These are phyloP conservation scores for Bombus ignitus DNA, from an alignment of 1,140 invertebrate genomes.

Conservation along the genomic window DNA sequence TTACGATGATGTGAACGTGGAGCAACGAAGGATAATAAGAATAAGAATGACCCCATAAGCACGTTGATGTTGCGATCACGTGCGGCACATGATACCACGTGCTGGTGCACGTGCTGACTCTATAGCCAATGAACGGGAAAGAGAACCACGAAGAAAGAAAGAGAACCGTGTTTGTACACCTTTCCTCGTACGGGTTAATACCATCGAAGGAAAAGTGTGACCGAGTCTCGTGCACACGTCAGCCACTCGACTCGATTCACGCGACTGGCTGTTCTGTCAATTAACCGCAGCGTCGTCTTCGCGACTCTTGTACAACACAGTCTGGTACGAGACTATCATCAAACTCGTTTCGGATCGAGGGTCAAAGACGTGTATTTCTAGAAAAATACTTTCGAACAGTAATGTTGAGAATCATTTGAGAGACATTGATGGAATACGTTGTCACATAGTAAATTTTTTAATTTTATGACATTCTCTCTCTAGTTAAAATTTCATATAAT, in stretches of 20 bases:
- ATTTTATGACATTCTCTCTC: no score
- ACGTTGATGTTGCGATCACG: conserved; percentile 70
- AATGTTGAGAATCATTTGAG: background rate
- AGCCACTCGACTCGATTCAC: conserved; percentile 69
- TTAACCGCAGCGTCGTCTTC: conserved; percentile 63
- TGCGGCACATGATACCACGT: conserved; percentile 73
- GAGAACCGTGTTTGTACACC: conserved; percentile 50
- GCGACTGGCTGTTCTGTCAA: conserved; percentile 71
- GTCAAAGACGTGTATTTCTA: background rate
- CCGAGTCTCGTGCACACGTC: conserved; percentile 74
- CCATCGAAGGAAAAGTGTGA: conserved; percentile 67
- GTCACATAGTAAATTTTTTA: no score
- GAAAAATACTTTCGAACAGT: background rate
- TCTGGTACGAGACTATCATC: conserved; percentile 16
- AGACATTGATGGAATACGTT: background rate
- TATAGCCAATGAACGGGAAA: conserved; percentile 4
- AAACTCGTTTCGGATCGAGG: conserved; percentile 3
- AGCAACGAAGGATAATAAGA: conserved; percentile 68
- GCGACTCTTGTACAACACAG: conserved; percentile 16
- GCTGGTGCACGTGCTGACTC: conserved; percentile 72
- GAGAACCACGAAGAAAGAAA: conserved; percentile 38
- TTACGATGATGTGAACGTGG: conserved; percentile 49
- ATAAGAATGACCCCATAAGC: conserved; percentile 53
- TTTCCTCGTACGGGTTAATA: conserved; percentile 62
- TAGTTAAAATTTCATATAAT: no score